Percentiles rank a stretch among this genome's conserved stretches.
phyloP scores from a whole-genome alignment of 1,140 invertebrate species.

The Drosophila elegans region DNA sequence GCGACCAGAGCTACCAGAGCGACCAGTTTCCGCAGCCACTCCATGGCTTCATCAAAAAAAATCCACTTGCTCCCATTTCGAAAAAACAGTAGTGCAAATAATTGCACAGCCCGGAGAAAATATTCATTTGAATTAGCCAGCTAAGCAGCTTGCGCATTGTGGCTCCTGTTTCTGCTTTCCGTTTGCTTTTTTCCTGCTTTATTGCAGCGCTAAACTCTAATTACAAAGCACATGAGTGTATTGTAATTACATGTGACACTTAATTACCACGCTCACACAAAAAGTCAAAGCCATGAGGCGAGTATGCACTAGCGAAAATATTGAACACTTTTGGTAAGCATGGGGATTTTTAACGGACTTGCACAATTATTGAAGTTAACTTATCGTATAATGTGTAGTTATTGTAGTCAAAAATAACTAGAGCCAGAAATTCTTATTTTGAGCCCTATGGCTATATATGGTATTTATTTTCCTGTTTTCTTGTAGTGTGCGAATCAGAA shows the following conservation, averaged over 20 bases:
- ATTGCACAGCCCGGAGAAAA: conserved; percentile 63
- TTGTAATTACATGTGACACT: conserved; percentile 83
- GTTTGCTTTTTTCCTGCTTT: conserved; percentile 20
- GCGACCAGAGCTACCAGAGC: conserved; percentile 16
- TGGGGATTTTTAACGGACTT: too few species aligned
- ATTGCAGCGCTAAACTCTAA: conserved; percentile 75
- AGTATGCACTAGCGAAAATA: conserved; percentile 16
- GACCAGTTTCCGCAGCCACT: background rate
- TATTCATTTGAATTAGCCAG: conserved; percentile 73
- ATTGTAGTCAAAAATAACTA: too few species aligned
- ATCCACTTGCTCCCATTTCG: conserved; percentile 25
- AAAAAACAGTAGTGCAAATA: conserved; percentile 53
- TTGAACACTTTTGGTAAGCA: too few species aligned
- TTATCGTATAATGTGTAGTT: too few species aligned
- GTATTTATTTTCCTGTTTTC: background rate
- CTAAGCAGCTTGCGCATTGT: conserved; percentile 25
- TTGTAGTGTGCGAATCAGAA: conserved; percentile 22
- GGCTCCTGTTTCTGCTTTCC: conserved; percentile 5
- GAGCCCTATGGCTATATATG: too few species aligned
- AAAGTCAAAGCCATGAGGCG: conserved; percentile 29
- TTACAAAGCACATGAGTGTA: conserved; percentile 82
- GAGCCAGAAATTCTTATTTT: too few species aligned
- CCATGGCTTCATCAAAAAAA: conserved; percentile 18
- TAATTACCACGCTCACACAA: conserved; percentile 75
- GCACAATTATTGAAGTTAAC: too few species aligned